Base-by-base conservation (phyloP, 2,888 invertebrate genomes). In the Drosophila ustulata region DNA sequence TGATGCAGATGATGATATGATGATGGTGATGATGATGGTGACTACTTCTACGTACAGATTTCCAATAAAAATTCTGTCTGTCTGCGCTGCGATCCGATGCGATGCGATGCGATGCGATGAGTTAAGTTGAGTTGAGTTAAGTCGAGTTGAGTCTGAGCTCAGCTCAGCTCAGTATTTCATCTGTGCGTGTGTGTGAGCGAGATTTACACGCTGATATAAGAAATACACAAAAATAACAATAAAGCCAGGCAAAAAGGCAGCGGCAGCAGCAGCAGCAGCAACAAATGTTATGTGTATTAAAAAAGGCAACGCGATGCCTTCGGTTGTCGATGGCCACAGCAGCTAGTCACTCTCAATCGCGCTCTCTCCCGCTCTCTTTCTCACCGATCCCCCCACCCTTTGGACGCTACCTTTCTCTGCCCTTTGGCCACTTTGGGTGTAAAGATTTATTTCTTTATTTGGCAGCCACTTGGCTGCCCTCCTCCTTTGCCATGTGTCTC, bases 31-130 rank as follows among this genome's bases (percentile, higher is more conserved):
- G 8, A 18, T 62, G 45, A 58, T 43, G 87, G 75, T 77, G 88
- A 84, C 78, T 78, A 88, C 75, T 88, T 88, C 83, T 88, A 73
- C 88, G 86, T 85, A 85, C 88, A 86, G 86, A 85, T 88, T 88
- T 85, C 88, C 88, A 85, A 85, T 85, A 85, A 88, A 85, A 86
- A 78, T 76, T 71, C 69, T 74, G 68, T 74, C 70, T 13, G 39
- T 45, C 45, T 45, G 71, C 71, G 58, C 67, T 64, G 65, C 73
- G 63, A 55, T 71, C 46, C 47, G 57, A 18, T 73, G n/a, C 23
- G 59, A 41, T 39, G 28, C 47, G 37, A 18, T 11, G 34, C 34
- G 30, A 30, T 34, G 34, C 9, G 34, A 37, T 37, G n/a, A 37
- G 37, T 43, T 32, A 43, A 34, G 46, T 32, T 51, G 11, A 58